phyloP scores from a whole-genome alignment of 1,140 invertebrate species.

The Trachymyrmex cornetzi region DNA sequence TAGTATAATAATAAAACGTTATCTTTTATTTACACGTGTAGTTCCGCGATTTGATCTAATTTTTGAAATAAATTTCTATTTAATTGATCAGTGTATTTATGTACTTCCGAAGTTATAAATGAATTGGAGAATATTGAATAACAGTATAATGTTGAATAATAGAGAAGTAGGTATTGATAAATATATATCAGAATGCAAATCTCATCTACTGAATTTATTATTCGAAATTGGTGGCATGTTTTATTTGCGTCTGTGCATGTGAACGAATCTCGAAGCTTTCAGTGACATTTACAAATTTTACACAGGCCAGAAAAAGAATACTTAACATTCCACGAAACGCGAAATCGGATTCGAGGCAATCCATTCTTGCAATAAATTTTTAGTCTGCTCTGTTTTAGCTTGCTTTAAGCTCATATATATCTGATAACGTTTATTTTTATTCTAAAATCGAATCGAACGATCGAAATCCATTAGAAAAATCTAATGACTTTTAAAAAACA shows the following conservation, averaged over 20 bases:
- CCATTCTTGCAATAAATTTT: conserved; percentile 42
- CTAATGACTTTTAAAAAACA: neutral
- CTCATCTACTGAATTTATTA: conserved; percentile 46
- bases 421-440: conserved; percentile 31
- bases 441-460: neutral
- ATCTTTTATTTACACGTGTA: neutral
- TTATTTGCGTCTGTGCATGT: conserved; percentile 19
- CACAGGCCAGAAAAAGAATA: conserved; percentile 48
- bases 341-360: conserved; percentile 34
- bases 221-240: conserved; percentile 24
- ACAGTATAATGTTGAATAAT: neutral
- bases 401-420: conserved; percentile 12
- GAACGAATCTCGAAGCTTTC: conserved; percentile 4
- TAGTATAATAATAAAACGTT: neutral
- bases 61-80: neutral
- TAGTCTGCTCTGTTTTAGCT: conserved; percentile 4
- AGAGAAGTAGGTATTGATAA: conserved; percentile 7
- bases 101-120: conserved; percentile 4
- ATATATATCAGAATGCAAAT: conserved; percentile 1
- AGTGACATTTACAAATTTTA: conserved; percentile 60
- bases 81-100: conserved; percentile 4
- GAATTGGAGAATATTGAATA: neutral
- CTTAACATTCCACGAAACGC: conserved; percentile 29
- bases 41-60: neutral
- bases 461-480: neutral